Evolutionary conservation across 2,797 vertebrate genomes (phyloP).

Genomic region (Chromis chromis): DNA sequence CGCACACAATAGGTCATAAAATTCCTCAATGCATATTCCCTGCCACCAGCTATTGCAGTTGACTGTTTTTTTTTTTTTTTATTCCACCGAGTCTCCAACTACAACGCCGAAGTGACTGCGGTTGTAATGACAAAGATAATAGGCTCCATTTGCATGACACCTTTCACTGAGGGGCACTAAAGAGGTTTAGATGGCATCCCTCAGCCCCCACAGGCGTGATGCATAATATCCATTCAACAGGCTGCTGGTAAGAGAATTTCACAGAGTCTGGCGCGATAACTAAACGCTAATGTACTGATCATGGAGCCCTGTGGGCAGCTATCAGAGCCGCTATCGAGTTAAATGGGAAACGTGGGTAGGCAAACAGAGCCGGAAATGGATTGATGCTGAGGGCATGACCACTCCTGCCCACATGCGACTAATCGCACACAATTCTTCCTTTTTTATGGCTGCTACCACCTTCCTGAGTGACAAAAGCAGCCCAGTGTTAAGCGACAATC

Average conservation of each 20-base stretch:
- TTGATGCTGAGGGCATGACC: constrained; percentile 57
- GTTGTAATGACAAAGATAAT: constrained; percentile 70
- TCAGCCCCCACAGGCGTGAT: constrained; percentile 53
- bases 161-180: constrained; percentile 71
- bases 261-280: constrained; percentile 44
- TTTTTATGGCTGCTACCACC: constrained; percentile 35
- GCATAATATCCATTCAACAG: constrained; percentile 64
- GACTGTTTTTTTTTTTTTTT: constrained; percentile 55
- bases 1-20: constrained; percentile 77
- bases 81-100: constrained; percentile 52
- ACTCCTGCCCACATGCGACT: constrained; percentile 60
- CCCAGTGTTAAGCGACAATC: constrained; percentile 62
- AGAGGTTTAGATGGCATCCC: constrained; percentile 69
- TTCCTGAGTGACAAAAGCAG: constrained; percentile 60
- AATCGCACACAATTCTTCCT: constrained; percentile 48
- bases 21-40: constrained; percentile 60
- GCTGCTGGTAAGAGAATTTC: constrained; percentile 46
- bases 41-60: constrained; percentile 58
- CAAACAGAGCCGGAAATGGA: constrained; percentile 54
- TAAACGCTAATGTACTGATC: constrained; percentile 61
- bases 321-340: constrained; percentile 48
- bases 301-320: constrained; percentile 52
- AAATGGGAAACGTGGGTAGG: constrained; percentile 57
- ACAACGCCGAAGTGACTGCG: constrained; percentile 45
- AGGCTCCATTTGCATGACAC: constrained; percentile 78